Conservation (phyloP, 2,888 invertebrate species). For the Lypha dubia region DNA sequence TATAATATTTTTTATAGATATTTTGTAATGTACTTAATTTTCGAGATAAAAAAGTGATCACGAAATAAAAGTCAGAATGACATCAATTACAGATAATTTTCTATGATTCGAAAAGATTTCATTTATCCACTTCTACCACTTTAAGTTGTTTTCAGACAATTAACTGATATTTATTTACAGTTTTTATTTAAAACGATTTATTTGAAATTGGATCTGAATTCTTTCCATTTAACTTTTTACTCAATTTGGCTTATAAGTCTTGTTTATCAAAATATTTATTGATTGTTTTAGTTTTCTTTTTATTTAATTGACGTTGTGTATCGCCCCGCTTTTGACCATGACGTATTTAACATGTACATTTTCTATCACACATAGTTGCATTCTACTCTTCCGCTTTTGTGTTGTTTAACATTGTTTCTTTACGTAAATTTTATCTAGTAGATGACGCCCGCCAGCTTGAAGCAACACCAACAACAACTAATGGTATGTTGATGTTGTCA, state of each 20-base stretch:
- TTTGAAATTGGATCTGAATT: conserved; percentile 28
- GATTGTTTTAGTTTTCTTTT: conserved; percentile 15
- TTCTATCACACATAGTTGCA: background rate
- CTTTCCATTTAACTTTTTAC: background rate
- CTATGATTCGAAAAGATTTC: too few species aligned
- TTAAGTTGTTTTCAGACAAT: too few species aligned
- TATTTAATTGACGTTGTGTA: background rate
- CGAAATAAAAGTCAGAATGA: too few species aligned
- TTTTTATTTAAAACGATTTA: conserved; percentile 9
- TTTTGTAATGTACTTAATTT: too few species aligned
- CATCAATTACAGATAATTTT: too few species aligned
- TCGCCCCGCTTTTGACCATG: conserved; percentile 55
- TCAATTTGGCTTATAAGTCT: conserved; percentile 18
- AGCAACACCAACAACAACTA: too few species aligned
- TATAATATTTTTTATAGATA: too few species aligned
- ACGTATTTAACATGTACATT: conserved; percentile 16
- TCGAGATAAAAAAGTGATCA: too few species aligned
- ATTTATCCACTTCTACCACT: too few species aligned
- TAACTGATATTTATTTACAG: too few species aligned
- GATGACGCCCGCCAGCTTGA: conserved; percentile 44
- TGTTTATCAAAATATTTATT: conserved; percentile 1
- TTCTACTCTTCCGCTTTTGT: conserved; percentile 21
- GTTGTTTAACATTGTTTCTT: conserved; percentile 4
- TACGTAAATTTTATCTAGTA: conserved; percentile 35
- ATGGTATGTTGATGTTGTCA: conserved; percentile 38